These are phyloP conservation scores for Pongo abelii DNA, from an alignment of 2,113 vertebrate genomes.

Conservation along the genomic window DNA sequence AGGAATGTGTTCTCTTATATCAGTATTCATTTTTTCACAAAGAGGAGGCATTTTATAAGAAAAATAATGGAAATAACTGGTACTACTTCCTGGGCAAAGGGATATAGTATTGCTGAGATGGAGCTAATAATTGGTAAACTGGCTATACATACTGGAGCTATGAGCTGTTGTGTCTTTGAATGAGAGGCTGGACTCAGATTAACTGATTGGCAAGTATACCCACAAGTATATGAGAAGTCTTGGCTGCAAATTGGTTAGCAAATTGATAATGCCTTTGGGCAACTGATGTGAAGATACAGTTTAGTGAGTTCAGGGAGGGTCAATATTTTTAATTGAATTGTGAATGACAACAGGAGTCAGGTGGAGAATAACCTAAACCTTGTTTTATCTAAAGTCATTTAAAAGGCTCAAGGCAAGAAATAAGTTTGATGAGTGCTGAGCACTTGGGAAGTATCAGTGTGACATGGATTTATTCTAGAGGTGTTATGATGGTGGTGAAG, in stretches of 20 bases:
- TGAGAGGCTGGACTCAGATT: neutral
- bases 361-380: neutral
- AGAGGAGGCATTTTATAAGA: neutral
- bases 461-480: neutral
- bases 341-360: neutral
- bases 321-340: neutral
- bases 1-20: neutral
- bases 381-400: neutral
- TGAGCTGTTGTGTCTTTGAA: neutral
- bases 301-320: neutral
- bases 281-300: neutral
- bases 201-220: neutral
- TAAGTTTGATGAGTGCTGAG: neutral
- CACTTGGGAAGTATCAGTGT: neutral
- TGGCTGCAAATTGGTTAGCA: neutral
- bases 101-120: neutral
- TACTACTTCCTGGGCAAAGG: neutral
- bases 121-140: no score
- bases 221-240: neutral
- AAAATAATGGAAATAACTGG: neutral
- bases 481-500: neutral
- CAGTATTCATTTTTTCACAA: neutral
- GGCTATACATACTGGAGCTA: fast-evolving
- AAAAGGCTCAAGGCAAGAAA: neutral
- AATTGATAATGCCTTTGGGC: neutral